Conservation (phyloP, 1,140 invertebrate species). For the Fopius arisanus region DNA sequence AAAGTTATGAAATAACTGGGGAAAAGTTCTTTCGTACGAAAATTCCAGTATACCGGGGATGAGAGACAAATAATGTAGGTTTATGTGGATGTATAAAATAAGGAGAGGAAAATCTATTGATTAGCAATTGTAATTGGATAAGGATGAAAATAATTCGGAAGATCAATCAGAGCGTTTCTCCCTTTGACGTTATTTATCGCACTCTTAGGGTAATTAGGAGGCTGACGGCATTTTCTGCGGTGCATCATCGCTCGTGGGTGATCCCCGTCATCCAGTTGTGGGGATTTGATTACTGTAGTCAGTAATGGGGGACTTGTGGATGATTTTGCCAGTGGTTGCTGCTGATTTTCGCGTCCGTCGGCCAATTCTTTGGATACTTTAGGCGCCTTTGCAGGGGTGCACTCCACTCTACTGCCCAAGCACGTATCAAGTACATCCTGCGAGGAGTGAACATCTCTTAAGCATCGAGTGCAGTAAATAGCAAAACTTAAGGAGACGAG, state of each 20-base stretch:
- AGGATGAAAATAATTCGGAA: neutral
- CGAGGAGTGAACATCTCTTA: neutral
- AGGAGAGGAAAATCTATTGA: constrained; percentile 4
- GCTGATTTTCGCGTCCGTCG: neutral
- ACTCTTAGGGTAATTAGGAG: neutral
- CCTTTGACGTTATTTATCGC: neutral
- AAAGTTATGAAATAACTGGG: neutral
- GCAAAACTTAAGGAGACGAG: neutral
- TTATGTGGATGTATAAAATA: constrained; percentile 14
- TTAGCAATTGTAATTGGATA: constrained; percentile 30
- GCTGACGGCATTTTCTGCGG: neutral
- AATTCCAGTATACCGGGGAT: neutral
- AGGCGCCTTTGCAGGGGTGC: neutral
- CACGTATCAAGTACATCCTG: neutral
- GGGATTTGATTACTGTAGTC: neutral
- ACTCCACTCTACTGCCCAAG: neutral
- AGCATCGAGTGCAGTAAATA: neutral
- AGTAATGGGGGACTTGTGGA: neutral
- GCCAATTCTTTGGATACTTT: neutral
- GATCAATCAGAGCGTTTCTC: neutral
- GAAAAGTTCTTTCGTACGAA: constrained; percentile 6
- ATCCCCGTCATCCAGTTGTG: neutral
- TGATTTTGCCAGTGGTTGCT: neutral
- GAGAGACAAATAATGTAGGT: neutral
- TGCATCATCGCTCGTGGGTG: neutral